Evolutionary conservation across 1,140 invertebrate genomes (phyloP), one percentile per base, ranked within the genome.

Genomic region (Aphidius gifuensis): DNA sequence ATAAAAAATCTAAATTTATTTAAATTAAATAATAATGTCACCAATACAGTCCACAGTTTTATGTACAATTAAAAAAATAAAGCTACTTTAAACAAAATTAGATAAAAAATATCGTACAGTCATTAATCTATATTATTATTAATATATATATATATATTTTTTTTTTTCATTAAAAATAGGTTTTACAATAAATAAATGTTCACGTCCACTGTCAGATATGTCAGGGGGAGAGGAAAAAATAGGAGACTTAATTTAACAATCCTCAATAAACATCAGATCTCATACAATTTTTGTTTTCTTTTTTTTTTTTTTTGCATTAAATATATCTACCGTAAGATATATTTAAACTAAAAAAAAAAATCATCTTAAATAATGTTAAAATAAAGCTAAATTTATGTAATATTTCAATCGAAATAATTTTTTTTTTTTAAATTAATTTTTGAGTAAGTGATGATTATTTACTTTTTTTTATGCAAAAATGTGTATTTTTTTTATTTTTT

Each of bases 151-250:
- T 32, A 32, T 32, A 32, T 32, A 32, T 32, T 32, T 32, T 32
- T 32, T 23, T 32, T 32, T 32, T 32, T 32, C 23, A 32, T 32
- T 32, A 32, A 32, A 32, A 32, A 32, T 32, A 32, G 2, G 23
- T 43, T 50, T 61, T 60, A 61, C 51, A 62, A 11, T 66, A 32
- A 39, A 38, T 54, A 39, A 38, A 9, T 32, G 38, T n/a, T 56
- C 39, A 11, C 16, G n/a, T 57, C 39, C 23, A 57, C 21, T 57
- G 55, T 45, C 45, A 57, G 62, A 64, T 64, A 60, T 65, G 58
- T 65, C 60, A 58, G 61, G 58, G 38, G 54, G 39, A 53, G 23
- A 32, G 23, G 23, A 32, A 32, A 32, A 32, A 32, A 3, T 32
- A 32, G 23, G 23, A 32, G 23, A 32, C 4, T 32, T 32, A 32